phyloP scores from a whole-genome alignment of 2,888 invertebrate genomes.

The Archips crataeganus region DNA sequence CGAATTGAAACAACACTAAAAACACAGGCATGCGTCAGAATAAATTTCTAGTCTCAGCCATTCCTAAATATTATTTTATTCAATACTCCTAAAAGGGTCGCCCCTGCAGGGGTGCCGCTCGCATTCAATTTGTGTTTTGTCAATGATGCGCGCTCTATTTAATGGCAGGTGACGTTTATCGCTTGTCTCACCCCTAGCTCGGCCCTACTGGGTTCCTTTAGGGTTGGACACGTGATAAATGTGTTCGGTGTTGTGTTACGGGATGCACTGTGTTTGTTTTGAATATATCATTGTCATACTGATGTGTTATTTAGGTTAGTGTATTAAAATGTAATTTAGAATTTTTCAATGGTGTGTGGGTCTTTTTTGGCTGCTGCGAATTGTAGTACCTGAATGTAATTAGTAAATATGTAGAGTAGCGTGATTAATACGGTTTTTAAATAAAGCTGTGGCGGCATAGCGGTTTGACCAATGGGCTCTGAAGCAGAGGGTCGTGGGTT shows the following conservation, averaged over 20 bases:
- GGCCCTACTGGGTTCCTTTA: constrained; percentile 15
- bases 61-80: constrained; percentile 44
- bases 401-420: too few relatives aligned
- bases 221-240: constrained; percentile 41
- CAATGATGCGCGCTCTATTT: constrained; percentile 80
- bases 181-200: constrained; percentile 39
- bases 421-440: too few relatives aligned
- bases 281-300: constrained; percentile 39
- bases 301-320: constrained; percentile 42
- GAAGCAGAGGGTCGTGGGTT: too few relatives aligned
- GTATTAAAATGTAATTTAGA: constrained; percentile 45
- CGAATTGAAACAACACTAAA: constrained; percentile 9
- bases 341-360: constrained; percentile 22
- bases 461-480: too few relatives aligned
- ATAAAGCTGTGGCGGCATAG: too few relatives aligned
- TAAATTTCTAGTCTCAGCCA: constrained; percentile 37
- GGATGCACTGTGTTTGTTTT: constrained; percentile 45
- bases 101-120: constrained; percentile 51
- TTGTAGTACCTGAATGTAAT: background rate
- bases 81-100: constrained; percentile 43
- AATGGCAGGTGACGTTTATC: constrained; percentile 77
- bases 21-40: constrained; percentile 37
- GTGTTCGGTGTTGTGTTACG: constrained; percentile 38
- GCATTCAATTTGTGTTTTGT: constrained; percentile 75
- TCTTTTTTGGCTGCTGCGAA: background rate